A percentile compares a stretch with the other conserved stretches of the same genome.
Conservation (phyloP, 2,113 vertebrate genomes). For the Crotalus tigris region DNA sequence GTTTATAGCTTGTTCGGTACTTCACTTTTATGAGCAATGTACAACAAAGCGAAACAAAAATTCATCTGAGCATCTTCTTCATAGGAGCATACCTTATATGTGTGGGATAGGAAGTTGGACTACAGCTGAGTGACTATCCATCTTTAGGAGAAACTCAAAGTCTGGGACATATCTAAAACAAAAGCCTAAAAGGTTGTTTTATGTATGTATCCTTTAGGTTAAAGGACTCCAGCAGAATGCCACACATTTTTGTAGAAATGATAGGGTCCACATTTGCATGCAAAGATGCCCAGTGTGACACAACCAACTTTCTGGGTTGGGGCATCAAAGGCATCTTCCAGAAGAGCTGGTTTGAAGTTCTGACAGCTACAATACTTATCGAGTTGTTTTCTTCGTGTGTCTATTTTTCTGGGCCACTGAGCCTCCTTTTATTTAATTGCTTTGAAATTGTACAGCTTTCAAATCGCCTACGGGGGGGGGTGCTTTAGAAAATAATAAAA, state of each 20-base stretch:
- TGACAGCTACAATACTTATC: slow-evolving; percentile 24
- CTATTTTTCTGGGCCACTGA: slow-evolving; percentile 26
- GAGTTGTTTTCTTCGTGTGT: background rate
- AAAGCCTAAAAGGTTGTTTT: background rate
- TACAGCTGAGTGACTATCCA: background rate
- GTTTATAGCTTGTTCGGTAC: background rate
- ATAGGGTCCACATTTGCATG: background rate
- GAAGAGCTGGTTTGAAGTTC: background rate
- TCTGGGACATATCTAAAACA: background rate
- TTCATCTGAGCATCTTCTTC: background rate
- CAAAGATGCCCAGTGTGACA: background rate
- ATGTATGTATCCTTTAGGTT: background rate
- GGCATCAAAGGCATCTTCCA: background rate
- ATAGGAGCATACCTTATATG: background rate
- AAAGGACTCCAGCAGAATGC: background rate
- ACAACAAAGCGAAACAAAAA: background rate
- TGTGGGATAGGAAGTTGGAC: background rate
- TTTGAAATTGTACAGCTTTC: slow-evolving; percentile 33
- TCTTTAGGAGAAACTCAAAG: background rate
- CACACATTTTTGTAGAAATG: background rate
- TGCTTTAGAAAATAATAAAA: slow-evolving; percentile 27
- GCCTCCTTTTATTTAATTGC: slow-evolving; percentile 35
- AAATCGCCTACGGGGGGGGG: slow-evolving; percentile 5
- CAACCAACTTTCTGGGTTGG: background rate
- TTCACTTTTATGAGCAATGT: background rate